Conservation (phyloP, 2,888 invertebrate species). For the Octonoba sinensis region DNA sequence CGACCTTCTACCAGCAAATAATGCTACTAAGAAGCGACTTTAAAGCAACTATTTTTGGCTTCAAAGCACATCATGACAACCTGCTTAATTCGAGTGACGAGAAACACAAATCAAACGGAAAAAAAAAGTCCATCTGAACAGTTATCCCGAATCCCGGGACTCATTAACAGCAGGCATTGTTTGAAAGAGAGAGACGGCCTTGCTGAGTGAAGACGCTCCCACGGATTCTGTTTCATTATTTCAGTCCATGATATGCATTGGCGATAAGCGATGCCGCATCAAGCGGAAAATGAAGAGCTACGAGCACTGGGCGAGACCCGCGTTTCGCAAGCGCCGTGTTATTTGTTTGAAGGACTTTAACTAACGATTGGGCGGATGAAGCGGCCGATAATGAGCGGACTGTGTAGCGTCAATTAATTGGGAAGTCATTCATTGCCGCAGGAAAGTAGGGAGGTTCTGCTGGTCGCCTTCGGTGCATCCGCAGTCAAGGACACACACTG, state of each 20-base stretch:
- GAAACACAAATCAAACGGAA: background rate
- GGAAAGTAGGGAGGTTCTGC: conserved; percentile 7
- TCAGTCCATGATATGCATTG: conserved; percentile 2
- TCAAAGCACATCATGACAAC: no score
- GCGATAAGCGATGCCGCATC: background rate
- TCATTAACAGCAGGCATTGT: conserved; percentile 29
- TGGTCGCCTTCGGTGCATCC: conserved; percentile 7
- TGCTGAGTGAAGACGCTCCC: conserved; percentile 25
- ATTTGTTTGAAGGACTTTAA: conserved; percentile 7
- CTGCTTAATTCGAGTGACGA: no score
- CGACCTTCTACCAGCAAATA: no score
- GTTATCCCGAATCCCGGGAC: background rate
- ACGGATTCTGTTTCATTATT: conserved; percentile 33
- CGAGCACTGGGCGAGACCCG: background rate
- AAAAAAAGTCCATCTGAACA: background rate
- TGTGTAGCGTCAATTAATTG: conserved; percentile 13
- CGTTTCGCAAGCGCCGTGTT: conserved; percentile 12
- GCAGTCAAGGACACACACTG: conserved; percentile 9
- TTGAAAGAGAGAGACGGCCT: conserved; percentile 12
- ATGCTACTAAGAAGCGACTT: background rate
- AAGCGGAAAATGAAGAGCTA: conserved; percentile 6
- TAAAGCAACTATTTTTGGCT: background rate
- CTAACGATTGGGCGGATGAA: conserved; percentile 24
- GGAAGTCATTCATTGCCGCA: conserved; percentile 14
- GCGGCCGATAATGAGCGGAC: conserved; percentile 30